Base-by-base conservation (phyloP, 2,797 vertebrate genomes). In the Xiphorhynchus erythropygius region DNA sequence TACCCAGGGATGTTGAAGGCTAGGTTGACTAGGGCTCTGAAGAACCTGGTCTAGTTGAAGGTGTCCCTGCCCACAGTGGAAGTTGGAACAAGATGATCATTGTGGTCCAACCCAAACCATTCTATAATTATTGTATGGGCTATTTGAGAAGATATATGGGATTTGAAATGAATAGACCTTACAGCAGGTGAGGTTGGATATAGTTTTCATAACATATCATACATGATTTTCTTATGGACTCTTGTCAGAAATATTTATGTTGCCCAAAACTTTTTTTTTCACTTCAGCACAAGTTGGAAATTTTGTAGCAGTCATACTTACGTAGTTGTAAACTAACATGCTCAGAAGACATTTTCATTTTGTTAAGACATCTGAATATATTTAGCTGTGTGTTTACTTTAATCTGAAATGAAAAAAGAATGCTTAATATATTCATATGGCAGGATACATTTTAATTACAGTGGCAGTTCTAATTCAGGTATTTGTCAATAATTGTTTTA, bases 141-240 rank as follows among this genome's bases (percentile, higher is more conserved):
- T 50, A 0, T 28, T 52, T 13, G 9, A 59, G 70, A 42, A 69
- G 8, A 25, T 0, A 0, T 6, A 4, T 30, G 21, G 11, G 11
- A 5, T 65, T 42, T 49, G 25, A 49, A 46, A 4, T 13, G 39
- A 55, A 7, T 9, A 25, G 32, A 17, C 11, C 7, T 62, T 69
- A 14, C 10, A 57, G 24, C 10, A 30, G 0, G 5, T 44, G n/a
- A 53, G 2, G 9, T 37, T 3, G 0, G 24, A 8, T 35, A 4
- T 41, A 32, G 39, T 63, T 74, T 70, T 59, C 4, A 0, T 65
- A 25, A 18, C 6, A 42, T 2, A 6, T 22, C 6, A 1, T 17
- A 11, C 7, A 28, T 4, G 11, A 7, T 27, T 84, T 2, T n/a
- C 6, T 62, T 49, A 3, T 8, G 49, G 0, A 35, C 8, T 53